A percentile compares a stretch with the other conserved stretches of the same genome.
phyloP scores from a whole-genome alignment of 2,113 vertebrate genomes.

The Cyprinus carpio region DNA sequence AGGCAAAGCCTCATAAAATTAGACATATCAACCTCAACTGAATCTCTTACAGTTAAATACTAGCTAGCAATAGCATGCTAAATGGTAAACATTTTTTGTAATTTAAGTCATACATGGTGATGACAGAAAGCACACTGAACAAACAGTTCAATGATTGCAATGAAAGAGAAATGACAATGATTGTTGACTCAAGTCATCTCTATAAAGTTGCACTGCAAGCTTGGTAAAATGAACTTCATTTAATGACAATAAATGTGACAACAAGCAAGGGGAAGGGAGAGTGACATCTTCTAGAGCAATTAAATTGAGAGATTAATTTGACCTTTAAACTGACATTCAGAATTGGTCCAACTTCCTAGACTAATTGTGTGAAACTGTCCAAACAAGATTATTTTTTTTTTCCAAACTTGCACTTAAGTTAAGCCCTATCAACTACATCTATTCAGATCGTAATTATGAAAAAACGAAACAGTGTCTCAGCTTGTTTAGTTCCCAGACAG shows the following conservation, averaged over 20 bases:
- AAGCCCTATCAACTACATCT: neutral
- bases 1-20: neutral
- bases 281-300: neutral
- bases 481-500: constrained; percentile 1
- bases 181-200: neutral
- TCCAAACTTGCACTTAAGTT: neutral
- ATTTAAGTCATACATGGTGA: neutral
- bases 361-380: constrained; percentile 15
- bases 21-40: neutral
- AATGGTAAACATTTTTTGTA: neutral
- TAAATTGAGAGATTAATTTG: neutral
- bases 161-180: too few species aligned
- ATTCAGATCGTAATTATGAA: neutral
- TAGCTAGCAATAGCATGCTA: neutral
- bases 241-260: constrained; percentile 9
- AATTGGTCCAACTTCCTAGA: neutral
- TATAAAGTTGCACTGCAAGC: neutral
- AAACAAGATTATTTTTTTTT: neutral
- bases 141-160: neutral
- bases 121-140: neutral
- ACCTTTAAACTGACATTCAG: constrained; percentile 10
- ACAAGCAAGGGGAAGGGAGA: neutral
- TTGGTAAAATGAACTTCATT: neutral
- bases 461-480: neutral
- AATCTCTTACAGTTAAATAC: neutral